These are phyloP conservation scores for Corythaixoides concolor DNA, from an alignment of 2,113 vertebrate species.

Conservation along the genomic window DNA sequence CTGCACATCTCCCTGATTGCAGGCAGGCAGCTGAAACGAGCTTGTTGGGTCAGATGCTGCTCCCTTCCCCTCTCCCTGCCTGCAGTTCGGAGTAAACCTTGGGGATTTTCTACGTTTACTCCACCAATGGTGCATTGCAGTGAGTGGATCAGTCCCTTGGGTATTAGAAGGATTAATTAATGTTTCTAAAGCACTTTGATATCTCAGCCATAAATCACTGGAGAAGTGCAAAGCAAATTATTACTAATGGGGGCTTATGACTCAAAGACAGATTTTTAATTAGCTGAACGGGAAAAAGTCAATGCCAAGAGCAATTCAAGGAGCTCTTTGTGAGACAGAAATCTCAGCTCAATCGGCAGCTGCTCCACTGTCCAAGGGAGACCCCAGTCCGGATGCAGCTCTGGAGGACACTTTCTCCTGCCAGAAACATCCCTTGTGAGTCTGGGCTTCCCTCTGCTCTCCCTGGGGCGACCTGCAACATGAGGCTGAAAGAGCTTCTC, in stretches of 20 bases:
- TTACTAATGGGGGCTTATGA: conserved; percentile 66
- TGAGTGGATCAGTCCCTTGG: conserved; percentile 40
- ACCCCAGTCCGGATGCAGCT: neutral
- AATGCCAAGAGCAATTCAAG: conserved; percentile 58
- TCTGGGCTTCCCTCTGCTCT: neutral
- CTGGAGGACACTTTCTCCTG: neutral
- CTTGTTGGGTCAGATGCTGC: neutral
- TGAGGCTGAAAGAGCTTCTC: neutral
- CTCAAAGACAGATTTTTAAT: conserved; percentile 68
- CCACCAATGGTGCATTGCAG: conserved; percentile 24
- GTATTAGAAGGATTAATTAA: conserved; percentile 65
- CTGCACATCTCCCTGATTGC: neutral
- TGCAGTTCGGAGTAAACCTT: conserved; percentile 15
- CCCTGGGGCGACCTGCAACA: neutral
- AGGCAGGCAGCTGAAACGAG: neutral
- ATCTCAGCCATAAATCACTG: conserved; percentile 59
- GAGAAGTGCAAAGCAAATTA: conserved; percentile 69
- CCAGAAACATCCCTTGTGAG: neutral
- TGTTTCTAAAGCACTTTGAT: conserved; percentile 68
- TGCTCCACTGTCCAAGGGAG: neutral
- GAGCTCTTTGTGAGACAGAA: conserved; percentile 37
- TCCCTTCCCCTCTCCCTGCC: neutral
- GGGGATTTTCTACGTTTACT: conserved; percentile 28
- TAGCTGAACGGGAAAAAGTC: conserved; percentile 60
- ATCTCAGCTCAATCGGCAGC: neutral